Base-by-base conservation (phyloP, 2,888 invertebrate species). In the Spisula solida region DNA sequence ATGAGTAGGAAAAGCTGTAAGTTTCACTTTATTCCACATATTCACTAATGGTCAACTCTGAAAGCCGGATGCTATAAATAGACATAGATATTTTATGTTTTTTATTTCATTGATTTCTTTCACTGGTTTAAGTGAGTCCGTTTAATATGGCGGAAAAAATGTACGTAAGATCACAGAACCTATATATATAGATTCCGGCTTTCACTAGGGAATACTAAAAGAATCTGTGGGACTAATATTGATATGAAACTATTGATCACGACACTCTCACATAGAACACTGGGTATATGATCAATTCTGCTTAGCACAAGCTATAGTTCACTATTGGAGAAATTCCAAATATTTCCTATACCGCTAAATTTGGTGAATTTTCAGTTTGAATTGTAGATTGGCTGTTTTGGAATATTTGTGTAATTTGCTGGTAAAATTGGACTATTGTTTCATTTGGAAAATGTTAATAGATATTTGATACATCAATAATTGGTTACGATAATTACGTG, bases 201-300 rank as follows among this genome's bases (percentile, higher is more conserved):
- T 34, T 75, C 75, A 75, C 34, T 34, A 0, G 75, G 75, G 75
- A 34, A 75, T 31, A 75, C 16, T 31, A 34, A 34, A 75, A 75
- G 83, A 83, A 51, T 83, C 83, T 70, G 20, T 70, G 83, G 70
- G 70, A 70, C 75, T 66, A 83, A 31, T 83, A 83, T 83, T 83
- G 83, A 83, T 83, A 75, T 47, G 70, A 48, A 83, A 75, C 48
- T 83, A 83, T 83, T 51, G 83, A 83, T 83, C 70, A 20, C 18
- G 16, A 2, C 1, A 18, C 34, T 66, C 48, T 75, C 83, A 51
- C 83, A 83, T 75, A 83, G 83, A 83, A 66, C 16, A 66, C 82
- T 47, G 8, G 34, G 8, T 60, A 8, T 34, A 31, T 25, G 75
- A 75, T 75, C 75, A 75, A 75, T 75, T 6, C 75, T 18, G 31